Percentiles rank a stretch among this genome's conserved stretches.
phyloP scores from a whole-genome alignment of 1,140 invertebrate species.

The Vanessa tameamea region DNA sequence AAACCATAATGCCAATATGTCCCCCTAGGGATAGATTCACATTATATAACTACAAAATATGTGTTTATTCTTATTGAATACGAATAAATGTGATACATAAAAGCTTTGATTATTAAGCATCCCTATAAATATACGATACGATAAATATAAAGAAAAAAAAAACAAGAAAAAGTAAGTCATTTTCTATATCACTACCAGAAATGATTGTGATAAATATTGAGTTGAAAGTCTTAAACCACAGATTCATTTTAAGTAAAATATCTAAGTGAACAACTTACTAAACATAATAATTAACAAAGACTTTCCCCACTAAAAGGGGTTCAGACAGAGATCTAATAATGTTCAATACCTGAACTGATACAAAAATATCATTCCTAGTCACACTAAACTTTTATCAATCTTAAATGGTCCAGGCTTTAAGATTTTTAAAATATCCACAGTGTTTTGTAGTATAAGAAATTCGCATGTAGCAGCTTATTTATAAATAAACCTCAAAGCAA shows the following conservation, averaged over 20 bases:
- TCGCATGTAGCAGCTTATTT: background rate
- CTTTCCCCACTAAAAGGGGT: constrained; percentile 31
- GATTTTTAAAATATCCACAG: constrained; percentile 2
- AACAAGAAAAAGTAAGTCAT: constrained; percentile 18
- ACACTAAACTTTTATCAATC: constrained; percentile 10
- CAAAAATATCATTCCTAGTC: constrained; percentile 25
- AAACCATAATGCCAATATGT: constrained; percentile 9
- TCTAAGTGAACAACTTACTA: constrained; percentile 33
- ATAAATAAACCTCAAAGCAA: background rate
- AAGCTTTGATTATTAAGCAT: constrained; percentile 33
- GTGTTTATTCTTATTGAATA: constrained; percentile 26
- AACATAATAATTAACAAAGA: constrained; percentile 37
- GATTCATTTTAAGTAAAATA: constrained; percentile 29
- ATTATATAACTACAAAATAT: constrained; percentile 28
- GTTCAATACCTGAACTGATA: constrained; percentile 32
- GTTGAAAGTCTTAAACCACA: constrained; percentile 22
- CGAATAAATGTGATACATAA: constrained; percentile 30
- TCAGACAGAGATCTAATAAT: constrained; percentile 39
- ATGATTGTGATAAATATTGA: background rate
- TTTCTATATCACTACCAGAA: constrained; percentile 26
- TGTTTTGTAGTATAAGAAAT: constrained; percentile 19
- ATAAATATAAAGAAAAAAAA: constrained; percentile 22
- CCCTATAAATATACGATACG: constrained; percentile 19
- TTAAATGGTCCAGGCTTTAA: constrained; percentile 26
- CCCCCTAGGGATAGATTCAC: constrained; percentile 25